Evolutionary conservation across 1,140 invertebrate genomes (phyloP), one percentile per base, ranked within the genome.

Genomic region (Drosophila setifemur): DNA sequence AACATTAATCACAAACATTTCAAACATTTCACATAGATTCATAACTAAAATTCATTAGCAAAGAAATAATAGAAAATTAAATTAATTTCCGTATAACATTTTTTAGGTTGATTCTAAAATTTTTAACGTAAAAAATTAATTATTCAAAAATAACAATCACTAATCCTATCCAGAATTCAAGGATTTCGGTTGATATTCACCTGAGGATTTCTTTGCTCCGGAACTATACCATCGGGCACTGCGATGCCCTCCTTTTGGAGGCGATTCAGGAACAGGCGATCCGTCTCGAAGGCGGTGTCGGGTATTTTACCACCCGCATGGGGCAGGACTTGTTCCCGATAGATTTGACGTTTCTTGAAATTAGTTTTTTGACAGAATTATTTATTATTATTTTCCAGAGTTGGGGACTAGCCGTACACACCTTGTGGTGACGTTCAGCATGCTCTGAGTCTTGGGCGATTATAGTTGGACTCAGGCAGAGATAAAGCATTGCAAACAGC

Each of bases 291-390:
- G 12, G 93, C 93, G 43, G 93, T 92, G 49, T 94, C 93, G 0
- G 93, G 93, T 58, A 94, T 94, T 89, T 93, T 94, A 3, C 93
- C 93, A 28, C 93, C 93, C 7, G 91, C 85, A 53, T 93, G 91
- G 11, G 93, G 93, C 18, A 93, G 66, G 9, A 94, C 92, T 78
- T 94, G 92, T 68, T 94, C 93, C 19, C 93, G 91, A 89, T 93
- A 94, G 55, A 94, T 92, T 79, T 94, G 93, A 16, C 93, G 90
- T 82, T 94, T 94, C 89, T 92, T 90, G 44, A 89, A 89, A 85
- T 44, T 40, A 26, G 25, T 50, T 74, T 53, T 48, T 23, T 11
- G 37, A 63, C 25, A 70, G 7, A 21, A 75, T 71, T 61, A 82
- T 76, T 76, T 75, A 81, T 58, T 57, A 21, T 33, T 42, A 4